Percentiles rank a stretch among this genome's conserved stretches.
Conservation (phyloP, 2,797 vertebrate species). For the Cheirogaleus major region DNA sequence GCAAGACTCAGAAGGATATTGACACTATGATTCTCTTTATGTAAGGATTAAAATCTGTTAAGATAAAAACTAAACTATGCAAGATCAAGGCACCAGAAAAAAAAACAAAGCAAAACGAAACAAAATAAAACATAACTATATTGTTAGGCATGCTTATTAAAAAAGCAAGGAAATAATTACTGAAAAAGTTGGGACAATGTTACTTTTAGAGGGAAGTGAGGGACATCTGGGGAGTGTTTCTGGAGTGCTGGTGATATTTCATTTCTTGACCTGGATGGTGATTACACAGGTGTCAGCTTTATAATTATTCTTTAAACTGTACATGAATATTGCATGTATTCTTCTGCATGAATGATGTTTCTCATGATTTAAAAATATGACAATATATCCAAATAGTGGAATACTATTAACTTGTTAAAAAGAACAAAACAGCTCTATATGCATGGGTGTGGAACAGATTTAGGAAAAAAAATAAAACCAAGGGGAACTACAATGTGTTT, state of each 20-base stretch:
- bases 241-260: background rate
- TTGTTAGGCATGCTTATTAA: background rate
- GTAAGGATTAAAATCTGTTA: background rate
- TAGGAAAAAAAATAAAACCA: background rate
- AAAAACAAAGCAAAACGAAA: too few relatives aligned
- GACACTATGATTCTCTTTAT: background rate
- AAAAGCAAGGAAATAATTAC: background rate
- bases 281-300: background rate
- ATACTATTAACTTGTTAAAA: background rate
- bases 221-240: background rate
- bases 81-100: background rate
- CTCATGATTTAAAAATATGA: background rate
- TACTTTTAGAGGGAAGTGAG: background rate
- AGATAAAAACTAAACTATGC: background rate
- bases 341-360: background rate
- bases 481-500: background rate
- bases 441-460: background rate
- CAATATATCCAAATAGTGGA: background rate
- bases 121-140: background rate
- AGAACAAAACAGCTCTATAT: background rate
- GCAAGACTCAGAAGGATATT: background rate
- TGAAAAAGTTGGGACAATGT: background rate
- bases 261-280: background rate
- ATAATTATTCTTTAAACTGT: background rate
- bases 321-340: background rate